Evolutionary conservation across 1,140 invertebrate genomes (phyloP).

Genomic region (Sarcophaga bullata): DNA sequence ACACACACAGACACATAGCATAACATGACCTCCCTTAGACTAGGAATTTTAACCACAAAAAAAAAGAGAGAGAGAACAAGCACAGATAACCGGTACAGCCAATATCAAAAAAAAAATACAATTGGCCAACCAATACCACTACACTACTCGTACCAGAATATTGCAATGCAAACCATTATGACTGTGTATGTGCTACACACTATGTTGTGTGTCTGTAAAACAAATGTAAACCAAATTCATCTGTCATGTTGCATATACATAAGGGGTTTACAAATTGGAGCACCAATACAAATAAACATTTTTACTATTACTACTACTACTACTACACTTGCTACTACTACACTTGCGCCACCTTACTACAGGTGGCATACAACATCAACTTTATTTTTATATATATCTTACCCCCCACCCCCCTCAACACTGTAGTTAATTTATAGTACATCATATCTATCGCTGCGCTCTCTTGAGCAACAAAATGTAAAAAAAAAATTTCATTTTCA

Average conservation of each 20-base stretch:
- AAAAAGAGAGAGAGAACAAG: neutral
- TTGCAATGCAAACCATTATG: neutral
- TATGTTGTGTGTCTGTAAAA: too few relatives aligned
- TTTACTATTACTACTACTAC: neutral
- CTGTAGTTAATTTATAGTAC: too few relatives aligned
- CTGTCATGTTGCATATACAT: neutral
- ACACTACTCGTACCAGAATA: neutral
- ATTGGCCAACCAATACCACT: neutral
- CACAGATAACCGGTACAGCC: too few relatives aligned
- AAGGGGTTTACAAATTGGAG: neutral
- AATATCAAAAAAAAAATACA: too few relatives aligned
- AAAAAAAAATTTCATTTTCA: neutral
- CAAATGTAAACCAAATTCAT: too few relatives aligned
- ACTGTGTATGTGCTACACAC: neutral
- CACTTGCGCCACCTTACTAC: too few relatives aligned
- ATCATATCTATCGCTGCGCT: too few relatives aligned
- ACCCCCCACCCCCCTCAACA: too few relatives aligned
- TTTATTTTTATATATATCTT: too few relatives aligned
- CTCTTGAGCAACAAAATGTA: too few relatives aligned
- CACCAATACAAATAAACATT: slow-evolving; percentile 14
- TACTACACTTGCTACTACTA: neutral
- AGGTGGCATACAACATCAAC: too few relatives aligned
- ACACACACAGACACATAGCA: neutral
- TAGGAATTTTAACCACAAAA: neutral
- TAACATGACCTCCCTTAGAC: slow-evolving; percentile 13